phyloP scores from a whole-genome alignment of 2,113 vertebrate species.

The Phalacrocorax aristotelis region DNA sequence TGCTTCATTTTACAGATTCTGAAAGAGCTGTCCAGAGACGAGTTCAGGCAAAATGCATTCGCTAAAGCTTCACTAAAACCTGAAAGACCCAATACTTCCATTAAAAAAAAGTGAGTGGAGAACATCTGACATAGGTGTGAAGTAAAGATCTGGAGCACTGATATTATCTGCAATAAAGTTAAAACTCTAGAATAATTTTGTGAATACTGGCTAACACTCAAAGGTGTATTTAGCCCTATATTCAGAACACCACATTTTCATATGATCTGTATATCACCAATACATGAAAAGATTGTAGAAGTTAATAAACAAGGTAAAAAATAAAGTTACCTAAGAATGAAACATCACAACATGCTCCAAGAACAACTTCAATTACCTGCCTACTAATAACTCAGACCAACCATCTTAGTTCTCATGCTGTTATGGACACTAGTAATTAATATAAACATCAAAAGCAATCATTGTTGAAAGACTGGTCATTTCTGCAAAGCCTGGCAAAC shows the following conservation, averaged over 20 bases:
- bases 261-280: not conserved
- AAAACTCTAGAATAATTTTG: not conserved
- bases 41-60: not conserved
- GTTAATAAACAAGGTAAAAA: not conserved
- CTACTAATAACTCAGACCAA: conserved; percentile 75
- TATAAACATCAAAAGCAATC: conserved; percentile 96
- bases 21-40: not conserved
- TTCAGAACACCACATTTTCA: not conserved
- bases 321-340: conserved; percentile 21
- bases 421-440: conserved; percentile 91
- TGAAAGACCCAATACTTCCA: not conserved
- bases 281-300: not conserved
- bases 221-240: not conserved
- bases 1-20: not conserved
- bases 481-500: conserved; percentile 94
- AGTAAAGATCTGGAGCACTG: not conserved
- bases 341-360: conserved; percentile 36
- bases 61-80: not conserved
- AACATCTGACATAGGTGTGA: not conserved
- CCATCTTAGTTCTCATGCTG: conserved; percentile 79
- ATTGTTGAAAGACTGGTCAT: conserved; percentile 94
- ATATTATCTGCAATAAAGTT: not conserved
- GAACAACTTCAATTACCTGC: conserved; percentile 69
- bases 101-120: not conserved
- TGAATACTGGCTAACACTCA: not conserved